Percentiles rank a stretch among this genome's conserved stretches.
phyloP scores from a whole-genome alignment of 1,140 invertebrate genomes.

The Globodera rostochiensis region DNA sequence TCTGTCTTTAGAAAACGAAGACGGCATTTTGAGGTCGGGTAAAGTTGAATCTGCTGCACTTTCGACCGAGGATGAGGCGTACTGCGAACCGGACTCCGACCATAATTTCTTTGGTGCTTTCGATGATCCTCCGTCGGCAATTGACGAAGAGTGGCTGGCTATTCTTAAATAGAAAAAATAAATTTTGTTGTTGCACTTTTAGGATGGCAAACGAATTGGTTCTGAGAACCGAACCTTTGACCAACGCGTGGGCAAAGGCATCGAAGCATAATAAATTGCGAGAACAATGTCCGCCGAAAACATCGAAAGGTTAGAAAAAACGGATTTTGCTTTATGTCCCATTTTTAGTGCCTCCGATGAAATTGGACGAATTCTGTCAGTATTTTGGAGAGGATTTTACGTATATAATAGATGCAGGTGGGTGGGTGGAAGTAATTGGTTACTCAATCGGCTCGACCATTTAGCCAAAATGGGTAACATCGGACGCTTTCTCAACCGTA shows the following conservation, averaged over 20 bases:
- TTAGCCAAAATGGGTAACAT: slow-evolving; percentile 35
- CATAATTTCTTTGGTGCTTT: background rate
- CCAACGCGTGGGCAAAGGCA: background rate
- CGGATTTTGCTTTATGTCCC: no score
- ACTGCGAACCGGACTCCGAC: background rate
- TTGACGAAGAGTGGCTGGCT: slow-evolving; percentile 21
- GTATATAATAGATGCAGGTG: slow-evolving; percentile 33
- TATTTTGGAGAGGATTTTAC: slow-evolving; percentile 36
- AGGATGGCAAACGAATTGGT: background rate
- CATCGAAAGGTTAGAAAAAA: background rate
- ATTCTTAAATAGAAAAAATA: background rate
- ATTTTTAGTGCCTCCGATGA: slow-evolving; percentile 15
- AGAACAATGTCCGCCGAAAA: background rate
- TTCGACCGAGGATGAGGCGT: background rate
- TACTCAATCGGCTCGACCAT: background rate
- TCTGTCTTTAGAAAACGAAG: background rate
- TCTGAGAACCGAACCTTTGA: background rate
- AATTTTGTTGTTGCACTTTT: background rate
- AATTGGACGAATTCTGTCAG: slow-evolving; percentile 24
- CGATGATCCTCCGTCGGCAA: slow-evolving; percentile 14
- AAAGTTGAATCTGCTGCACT: background rate
- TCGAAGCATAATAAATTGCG: background rate
- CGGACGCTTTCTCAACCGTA: slow-evolving; percentile 36
- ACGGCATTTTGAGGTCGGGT: background rate
- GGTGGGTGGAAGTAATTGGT: background rate